A percentile compares a stretch with the other conserved stretches of the same genome.
These are phyloP conservation scores for Chlamydotis undulata DNA, from an alignment of 2,113 vertebrate species.

Conservation along the genomic window DNA sequence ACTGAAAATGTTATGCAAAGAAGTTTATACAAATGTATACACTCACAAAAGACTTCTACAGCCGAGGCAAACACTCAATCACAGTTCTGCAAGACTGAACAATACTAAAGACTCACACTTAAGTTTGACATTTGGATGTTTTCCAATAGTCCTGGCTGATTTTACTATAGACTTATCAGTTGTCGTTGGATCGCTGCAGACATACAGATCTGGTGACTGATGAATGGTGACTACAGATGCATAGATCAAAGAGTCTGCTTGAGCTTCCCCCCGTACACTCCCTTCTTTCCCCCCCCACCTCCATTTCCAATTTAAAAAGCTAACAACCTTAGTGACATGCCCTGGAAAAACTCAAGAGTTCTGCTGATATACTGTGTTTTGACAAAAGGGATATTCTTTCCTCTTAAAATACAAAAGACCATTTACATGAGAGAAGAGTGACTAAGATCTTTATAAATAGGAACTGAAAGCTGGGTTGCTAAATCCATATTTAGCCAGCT, in stretches of 20 bases:
- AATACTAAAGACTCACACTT: not conserved
- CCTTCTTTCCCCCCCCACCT: no score
- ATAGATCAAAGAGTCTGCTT: not conserved
- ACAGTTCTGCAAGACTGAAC: not conserved
- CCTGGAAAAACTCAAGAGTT: not conserved
- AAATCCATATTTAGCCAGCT: not conserved
- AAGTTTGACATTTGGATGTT: not conserved
- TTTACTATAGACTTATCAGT: not conserved
- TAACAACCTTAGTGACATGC: not conserved
- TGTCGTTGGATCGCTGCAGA: not conserved
- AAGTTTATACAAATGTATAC: not conserved
- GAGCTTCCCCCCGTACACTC: no score
- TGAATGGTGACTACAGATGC: not conserved
- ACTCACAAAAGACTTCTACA: not conserved
- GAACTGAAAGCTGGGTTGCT: not conserved
- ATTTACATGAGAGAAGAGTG: not conserved
- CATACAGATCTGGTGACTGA: not conserved
- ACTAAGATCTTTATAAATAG: not conserved
- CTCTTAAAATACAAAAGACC: not conserved
- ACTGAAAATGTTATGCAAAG: not conserved
- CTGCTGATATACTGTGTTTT: not conserved
- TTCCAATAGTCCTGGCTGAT: not conserved
- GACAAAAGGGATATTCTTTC: not conserved
- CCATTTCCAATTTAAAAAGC: not conserved
- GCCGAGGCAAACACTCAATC: not conserved